Base-by-base conservation (phyloP, 2,888 invertebrate genomes). In the Lasioglossum malachurum region DNA sequence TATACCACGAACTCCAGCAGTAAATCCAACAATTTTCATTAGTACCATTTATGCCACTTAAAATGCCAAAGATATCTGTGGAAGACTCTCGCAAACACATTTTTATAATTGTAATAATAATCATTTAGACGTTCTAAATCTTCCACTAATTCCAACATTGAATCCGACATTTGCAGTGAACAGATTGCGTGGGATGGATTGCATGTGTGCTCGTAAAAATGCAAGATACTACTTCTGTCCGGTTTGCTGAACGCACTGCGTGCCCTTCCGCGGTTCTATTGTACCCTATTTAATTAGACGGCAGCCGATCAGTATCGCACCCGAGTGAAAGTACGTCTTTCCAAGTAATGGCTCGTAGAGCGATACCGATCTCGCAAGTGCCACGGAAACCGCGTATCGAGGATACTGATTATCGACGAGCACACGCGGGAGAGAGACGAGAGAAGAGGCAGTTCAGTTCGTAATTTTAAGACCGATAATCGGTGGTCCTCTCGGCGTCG, bases 241-340 rank as follows among this genome's bases (percentile, higher is more conserved):
- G 53, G 23, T 31, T 64, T 31, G 27, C 60, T 16, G 5, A 31
- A 27, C 27, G 60, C 60, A 64, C 31, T 64, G 27, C 27, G 35
- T 19, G 31, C 67, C 67, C 60, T 60, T 60, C 60, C 60, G 60
- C 60, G 78, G 27, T 31, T 73, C 85, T 73, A 84, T 84, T 84
- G 85, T 84, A 72, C 53, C n/a, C 27, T 53, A 75, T 84, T 85
- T 79, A 85, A 85, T 84, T 85, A 79, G 75, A 75, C 35, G 27
- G 41, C 27, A 14, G 67, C 35, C 72, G 85, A 85, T 85, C 57
- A 14, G 53, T 83, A 85, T 76, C 84, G 75, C 71, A 14, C 10
- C 4, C 44, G 44, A 72, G 79, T 79, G 85, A 85, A 85, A 85
- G 85, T 72, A 23, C 71, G 72, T 44, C 35, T 73, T 72, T 49